These are phyloP conservation scores for Tetragonisca angustula DNA, from an alignment of 2,888 invertebrate genomes.

Conservation along the genomic window DNA sequence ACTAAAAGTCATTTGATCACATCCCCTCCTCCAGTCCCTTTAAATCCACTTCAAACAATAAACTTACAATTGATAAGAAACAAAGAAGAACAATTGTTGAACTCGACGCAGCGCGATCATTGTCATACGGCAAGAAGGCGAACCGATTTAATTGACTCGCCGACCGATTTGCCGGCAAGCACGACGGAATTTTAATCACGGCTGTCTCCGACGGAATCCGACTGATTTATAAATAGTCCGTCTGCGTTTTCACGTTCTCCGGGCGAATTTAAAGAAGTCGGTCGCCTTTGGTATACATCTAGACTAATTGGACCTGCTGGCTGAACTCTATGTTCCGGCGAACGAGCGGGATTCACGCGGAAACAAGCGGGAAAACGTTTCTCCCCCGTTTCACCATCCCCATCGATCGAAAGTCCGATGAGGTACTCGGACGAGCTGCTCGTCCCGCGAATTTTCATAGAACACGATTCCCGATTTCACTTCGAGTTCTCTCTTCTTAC, in stretches of 20 bases:
- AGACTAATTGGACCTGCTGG: constrained; percentile 43
- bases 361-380: constrained; percentile 35
- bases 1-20: too few species aligned
- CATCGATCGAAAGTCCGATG: constrained; percentile 36
- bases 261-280: constrained; percentile 49
- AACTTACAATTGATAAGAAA: background rate
- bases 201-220: constrained; percentile 21
- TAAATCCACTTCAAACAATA: background rate
- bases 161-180: constrained; percentile 14
- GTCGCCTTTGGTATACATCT: constrained; percentile 29
- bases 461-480: constrained; percentile 18
- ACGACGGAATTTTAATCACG: constrained; percentile 46
- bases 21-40: background rate
- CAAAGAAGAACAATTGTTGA: background rate
- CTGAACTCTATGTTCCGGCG: constrained; percentile 35
- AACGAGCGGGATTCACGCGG: constrained; percentile 30
- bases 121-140: constrained; percentile 8
- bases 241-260: constrained; percentile 15
- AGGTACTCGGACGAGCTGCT: constrained; percentile 39
- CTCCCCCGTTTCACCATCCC: background rate
- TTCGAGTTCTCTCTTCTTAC: background rate
- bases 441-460: constrained; percentile 34
- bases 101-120: background rate
- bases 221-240: constrained; percentile 47
- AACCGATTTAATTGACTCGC: constrained; percentile 25